Conservation (phyloP, 1,140 invertebrate genomes). For the Achatina immaculata region DNA sequence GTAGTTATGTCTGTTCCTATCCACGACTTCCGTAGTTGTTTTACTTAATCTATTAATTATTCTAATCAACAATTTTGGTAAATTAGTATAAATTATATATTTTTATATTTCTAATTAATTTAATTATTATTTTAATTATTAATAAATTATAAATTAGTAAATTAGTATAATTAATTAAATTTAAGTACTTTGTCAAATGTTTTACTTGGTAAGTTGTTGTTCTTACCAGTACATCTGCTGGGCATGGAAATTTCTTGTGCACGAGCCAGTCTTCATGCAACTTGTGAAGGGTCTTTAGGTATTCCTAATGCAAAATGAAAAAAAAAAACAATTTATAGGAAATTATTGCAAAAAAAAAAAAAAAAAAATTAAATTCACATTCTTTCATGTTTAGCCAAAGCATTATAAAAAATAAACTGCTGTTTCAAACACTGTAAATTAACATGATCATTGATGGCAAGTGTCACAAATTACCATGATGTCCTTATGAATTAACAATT, state of each 20-base stretch:
- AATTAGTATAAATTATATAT: background rate
- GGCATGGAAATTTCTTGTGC: constrained; percentile 18
- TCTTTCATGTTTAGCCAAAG: background rate
- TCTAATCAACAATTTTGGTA: background rate
- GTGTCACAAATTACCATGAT: background rate
- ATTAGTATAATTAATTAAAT: background rate
- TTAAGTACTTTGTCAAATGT: too few species aligned
- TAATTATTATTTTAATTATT: background rate
- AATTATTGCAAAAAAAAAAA: background rate
- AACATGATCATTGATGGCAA: background rate
- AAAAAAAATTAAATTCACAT: background rate
- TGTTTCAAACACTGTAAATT: background rate
- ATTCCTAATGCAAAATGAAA: background rate
- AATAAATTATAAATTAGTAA: background rate
- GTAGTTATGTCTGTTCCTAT: too few species aligned
- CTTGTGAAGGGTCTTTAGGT: constrained; percentile 18
- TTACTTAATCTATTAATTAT: background rate
- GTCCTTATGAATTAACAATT: background rate
- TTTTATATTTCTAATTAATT: background rate
- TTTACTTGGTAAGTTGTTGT: too few species aligned
- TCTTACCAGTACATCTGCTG: constrained; percentile 31
- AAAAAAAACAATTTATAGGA: background rate
- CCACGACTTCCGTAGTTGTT: too few species aligned
- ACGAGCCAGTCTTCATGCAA: constrained; percentile 33
- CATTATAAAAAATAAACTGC: background rate